Conservation (phyloP, 2,888 invertebrate genomes). For the Andrena bicolor region DNA sequence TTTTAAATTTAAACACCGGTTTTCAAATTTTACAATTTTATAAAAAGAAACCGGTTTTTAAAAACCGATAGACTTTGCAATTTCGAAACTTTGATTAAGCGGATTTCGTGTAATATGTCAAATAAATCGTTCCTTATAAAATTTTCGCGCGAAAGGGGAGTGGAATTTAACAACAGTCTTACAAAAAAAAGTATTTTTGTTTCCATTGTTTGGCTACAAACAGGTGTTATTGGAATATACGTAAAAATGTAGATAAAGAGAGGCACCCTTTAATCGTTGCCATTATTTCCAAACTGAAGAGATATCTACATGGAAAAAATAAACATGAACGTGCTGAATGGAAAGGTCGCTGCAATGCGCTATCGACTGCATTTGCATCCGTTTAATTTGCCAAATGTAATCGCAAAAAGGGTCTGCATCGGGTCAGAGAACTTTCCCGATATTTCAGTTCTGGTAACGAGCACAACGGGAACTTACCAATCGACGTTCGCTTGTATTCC, state of each 20-base stretch:
- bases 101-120: too few species aligned
- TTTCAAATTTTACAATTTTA: too few species aligned
- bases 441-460: conserved; percentile 38
- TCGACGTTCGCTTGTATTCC: conserved; percentile 5
- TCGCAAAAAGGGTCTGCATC: conserved; percentile 7
- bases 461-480: conserved; percentile 16
- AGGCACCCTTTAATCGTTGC: background rate
- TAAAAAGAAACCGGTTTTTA: too few species aligned
- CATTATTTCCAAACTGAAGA: conserved; percentile 7
- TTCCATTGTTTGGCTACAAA: too few species aligned
- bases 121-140: too few species aligned
- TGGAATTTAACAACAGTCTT: too few species aligned
- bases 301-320: background rate
- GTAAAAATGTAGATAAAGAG: background rate
- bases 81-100: too few species aligned
- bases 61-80: too few species aligned
- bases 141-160: too few species aligned
- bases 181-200: too few species aligned
- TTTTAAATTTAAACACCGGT: too few species aligned
- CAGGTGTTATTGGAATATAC: background rate
- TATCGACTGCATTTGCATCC: conserved; percentile 32
- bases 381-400: conserved; percentile 28
- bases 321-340: background rate
- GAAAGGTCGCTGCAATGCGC: background rate
- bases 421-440: conserved; percentile 30